A percentile compares a stretch with the other conserved stretches of the same genome.
Evolutionary conservation across 2,113 vertebrate genomes (phyloP).

Genomic region (Rhagologus leucostigma): DNA sequence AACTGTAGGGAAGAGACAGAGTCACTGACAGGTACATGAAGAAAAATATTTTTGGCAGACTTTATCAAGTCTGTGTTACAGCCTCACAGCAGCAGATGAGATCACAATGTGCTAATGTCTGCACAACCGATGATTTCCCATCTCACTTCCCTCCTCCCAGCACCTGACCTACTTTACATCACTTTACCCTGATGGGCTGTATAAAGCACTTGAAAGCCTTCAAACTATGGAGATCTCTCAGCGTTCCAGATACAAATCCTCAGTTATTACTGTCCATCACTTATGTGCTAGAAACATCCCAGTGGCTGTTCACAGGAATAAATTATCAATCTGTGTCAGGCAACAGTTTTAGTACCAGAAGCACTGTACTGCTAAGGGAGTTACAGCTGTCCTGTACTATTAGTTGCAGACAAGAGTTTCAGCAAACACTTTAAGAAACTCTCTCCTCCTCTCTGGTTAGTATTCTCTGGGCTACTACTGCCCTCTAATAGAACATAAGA

Average conservation of each 20-base stretch:
- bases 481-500: neutral
- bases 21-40: conserved; percentile 26
- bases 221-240: neutral
- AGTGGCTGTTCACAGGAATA: neutral
- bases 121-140: neutral
- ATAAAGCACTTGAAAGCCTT: conserved; percentile 24
- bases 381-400: neutral
- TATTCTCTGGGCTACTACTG: neutral
- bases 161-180: conserved; percentile 56
- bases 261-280: neutral
- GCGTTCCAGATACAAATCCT: conserved; percentile 19
- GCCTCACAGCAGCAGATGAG: conserved; percentile 33
- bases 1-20: conserved; percentile 7
- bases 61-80: conserved; percentile 15
- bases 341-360: neutral
- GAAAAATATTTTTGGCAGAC: conserved; percentile 44
- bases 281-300: neutral
- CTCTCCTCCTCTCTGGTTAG: neutral
- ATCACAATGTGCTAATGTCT: conserved; percentile 55
- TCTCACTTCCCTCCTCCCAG: neutral
- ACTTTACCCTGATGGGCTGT: neutral
- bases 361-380: neutral
- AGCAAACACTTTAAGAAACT: neutral
- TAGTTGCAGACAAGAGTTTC: neutral
- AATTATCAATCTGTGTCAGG: conserved; percentile 25